phyloP scores from a whole-genome alignment of 2,113 vertebrate genomes.

The Sebastes fasciatus region DNA sequence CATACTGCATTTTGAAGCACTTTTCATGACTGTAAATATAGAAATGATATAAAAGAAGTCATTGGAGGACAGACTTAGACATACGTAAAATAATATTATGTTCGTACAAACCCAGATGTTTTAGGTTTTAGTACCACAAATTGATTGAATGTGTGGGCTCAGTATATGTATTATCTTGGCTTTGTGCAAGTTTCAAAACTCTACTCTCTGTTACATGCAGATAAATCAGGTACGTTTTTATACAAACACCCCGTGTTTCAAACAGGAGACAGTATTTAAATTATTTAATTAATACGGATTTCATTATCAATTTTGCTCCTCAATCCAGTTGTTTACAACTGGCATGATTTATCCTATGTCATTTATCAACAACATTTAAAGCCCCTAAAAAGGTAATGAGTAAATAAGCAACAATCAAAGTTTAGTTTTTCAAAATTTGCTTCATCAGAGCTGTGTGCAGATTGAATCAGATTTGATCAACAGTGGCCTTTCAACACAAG shows the following conservation, averaged over 20 bases:
- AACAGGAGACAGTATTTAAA: neutral
- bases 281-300: neutral
- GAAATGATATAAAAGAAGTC: neutral
- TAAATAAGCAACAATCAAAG: neutral
- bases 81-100: neutral
- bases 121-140: neutral
- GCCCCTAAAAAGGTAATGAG: neutral
- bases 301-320: neutral
- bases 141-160: neutral
- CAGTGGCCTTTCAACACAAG: no score
- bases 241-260: neutral
- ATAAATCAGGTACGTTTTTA: neutral
- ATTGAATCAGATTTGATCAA: neutral
- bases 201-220: neutral
- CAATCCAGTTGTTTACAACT: neutral
- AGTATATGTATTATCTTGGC: neutral
- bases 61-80: neutral
- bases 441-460: neutral
- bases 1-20: neutral
- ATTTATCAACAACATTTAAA: neutral
- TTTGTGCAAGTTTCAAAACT: neutral
- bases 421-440: neutral
- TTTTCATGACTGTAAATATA: conserved; percentile 1
- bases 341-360: neutral
- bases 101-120: neutral